Evolutionary conservation across 2,113 vertebrate species (phyloP).

Genomic region (Sylvia atricapilla): DNA sequence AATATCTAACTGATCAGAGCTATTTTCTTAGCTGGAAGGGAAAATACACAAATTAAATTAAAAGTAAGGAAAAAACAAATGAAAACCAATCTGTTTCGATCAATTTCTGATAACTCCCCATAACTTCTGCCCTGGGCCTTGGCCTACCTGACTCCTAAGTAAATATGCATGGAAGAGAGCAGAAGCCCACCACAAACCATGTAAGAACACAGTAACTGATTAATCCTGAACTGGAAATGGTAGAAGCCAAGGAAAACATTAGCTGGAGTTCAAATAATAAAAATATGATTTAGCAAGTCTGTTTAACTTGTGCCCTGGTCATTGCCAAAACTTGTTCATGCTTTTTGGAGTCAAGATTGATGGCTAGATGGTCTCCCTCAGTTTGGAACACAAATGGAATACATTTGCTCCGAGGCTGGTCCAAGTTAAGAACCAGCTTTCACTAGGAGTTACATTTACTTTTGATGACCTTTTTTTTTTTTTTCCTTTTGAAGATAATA

Average conservation of each 20-base stretch:
- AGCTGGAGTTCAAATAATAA: slow-evolving; percentile 54
- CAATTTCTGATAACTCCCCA: not conserved
- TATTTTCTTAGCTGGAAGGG: slow-evolving; percentile 2
- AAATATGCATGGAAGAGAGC: slow-evolving; percentile 10
- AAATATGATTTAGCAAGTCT: slow-evolving; percentile 22
- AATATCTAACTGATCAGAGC: not conserved
- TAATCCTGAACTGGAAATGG: slow-evolving; percentile 52
- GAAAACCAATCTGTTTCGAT: not conserved
- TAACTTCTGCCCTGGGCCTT: not conserved
- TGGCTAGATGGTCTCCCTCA: slow-evolving; percentile 24
- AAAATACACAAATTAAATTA: slow-evolving; percentile 16
- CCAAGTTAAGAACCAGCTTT: slow-evolving; percentile 21
- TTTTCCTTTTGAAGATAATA: not conserved
- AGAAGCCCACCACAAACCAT: slow-evolving; percentile 12
- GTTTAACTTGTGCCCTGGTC: slow-evolving; percentile 40
- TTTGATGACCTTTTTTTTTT: not conserved
- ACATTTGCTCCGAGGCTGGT: not conserved
- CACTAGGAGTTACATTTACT: not conserved
- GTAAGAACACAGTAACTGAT: slow-evolving; percentile 25
- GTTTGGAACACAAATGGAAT: slow-evolving; percentile 33
- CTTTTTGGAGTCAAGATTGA: slow-evolving; percentile 60
- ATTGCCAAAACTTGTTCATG: slow-evolving; percentile 57
- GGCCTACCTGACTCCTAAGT: slow-evolving; percentile 3
- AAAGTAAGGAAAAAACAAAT: not conserved
- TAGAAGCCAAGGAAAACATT: slow-evolving; percentile 50